phyloP scores from a whole-genome alignment of 2,797 vertebrate species.

The Sciaenops ocellatus region DNA sequence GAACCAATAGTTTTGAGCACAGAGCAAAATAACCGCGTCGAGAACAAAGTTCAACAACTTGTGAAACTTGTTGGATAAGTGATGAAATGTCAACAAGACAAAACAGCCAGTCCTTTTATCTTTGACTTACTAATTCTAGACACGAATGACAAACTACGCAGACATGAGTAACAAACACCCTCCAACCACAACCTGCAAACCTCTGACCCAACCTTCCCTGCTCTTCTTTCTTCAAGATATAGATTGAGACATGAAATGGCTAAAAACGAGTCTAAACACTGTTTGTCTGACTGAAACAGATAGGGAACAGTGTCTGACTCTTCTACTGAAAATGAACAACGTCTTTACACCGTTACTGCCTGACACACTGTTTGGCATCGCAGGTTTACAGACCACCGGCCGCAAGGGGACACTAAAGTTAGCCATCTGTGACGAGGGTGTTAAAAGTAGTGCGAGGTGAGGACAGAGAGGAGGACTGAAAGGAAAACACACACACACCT shows the following conservation, averaged over 20 bases:
- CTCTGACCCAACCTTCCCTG: not conserved
- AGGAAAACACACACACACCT: no score
- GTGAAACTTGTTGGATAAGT: not conserved
- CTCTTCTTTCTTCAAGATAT: not conserved
- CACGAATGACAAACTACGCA: not conserved
- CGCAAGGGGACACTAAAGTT: not conserved
- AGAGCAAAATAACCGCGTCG: not conserved
- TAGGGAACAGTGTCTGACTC: not conserved
- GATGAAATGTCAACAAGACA: not conserved
- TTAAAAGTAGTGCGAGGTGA: not conserved
- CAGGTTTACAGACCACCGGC: not conserved
- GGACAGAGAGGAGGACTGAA: not conserved
- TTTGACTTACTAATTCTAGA: not conserved
- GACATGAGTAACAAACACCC: not conserved
- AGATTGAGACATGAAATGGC: not conserved
- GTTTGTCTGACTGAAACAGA: not conserved
- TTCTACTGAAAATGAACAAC: not conserved
- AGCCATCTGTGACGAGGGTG: not conserved
- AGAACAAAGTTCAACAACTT: not conserved
- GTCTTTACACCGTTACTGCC: not conserved
- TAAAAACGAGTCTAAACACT: not conserved
- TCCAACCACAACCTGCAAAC: no score
- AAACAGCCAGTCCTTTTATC: constrained; percentile 2
- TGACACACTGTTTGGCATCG: no score
- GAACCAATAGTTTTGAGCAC: not conserved